Evolutionary conservation across 2,113 vertebrate genomes (phyloP).

Genomic region (Riparia riparia): DNA sequence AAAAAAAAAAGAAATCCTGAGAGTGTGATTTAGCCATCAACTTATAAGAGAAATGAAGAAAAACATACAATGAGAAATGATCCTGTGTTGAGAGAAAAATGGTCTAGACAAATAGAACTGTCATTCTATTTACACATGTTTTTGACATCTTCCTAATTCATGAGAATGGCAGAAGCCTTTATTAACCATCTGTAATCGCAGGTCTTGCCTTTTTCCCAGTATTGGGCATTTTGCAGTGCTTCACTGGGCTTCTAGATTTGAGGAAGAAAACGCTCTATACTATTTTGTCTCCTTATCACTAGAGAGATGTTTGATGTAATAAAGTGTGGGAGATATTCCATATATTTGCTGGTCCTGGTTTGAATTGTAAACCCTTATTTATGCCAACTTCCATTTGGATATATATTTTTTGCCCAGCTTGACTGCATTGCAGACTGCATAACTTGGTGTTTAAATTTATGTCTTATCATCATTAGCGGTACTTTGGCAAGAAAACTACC

Average conservation of each 20-base stretch:
- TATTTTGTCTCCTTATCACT: not conserved
- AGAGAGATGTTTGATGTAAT: not conserved
- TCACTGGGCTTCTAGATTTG: not conserved
- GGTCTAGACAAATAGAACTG: not conserved
- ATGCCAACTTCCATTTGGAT: not conserved
- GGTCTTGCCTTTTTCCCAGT: not conserved
- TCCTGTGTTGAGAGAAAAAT: not conserved
- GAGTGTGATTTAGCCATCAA: not conserved
- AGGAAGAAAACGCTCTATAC: not conserved
- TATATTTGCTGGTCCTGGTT: not conserved
- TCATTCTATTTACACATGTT: fast-evolving
- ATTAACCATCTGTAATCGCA: not conserved
- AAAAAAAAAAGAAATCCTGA: not conserved
- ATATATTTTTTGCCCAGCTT: not conserved
- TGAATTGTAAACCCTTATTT: not conserved
- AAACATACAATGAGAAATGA: not conserved
- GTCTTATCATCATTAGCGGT: not conserved
- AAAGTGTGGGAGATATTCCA: not conserved
- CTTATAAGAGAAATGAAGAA: not conserved
- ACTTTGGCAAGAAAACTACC: not conserved
- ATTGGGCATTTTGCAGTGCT: not conserved
- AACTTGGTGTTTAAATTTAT: not conserved
- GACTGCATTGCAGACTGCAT: not conserved
- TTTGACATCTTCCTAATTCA: not conserved
- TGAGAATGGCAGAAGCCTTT: not conserved